A percentile compares a stretch with the other conserved stretches of the same genome.
phyloP scores from a whole-genome alignment of 2,888 invertebrate genomes.

The Neelides folsomi region DNA sequence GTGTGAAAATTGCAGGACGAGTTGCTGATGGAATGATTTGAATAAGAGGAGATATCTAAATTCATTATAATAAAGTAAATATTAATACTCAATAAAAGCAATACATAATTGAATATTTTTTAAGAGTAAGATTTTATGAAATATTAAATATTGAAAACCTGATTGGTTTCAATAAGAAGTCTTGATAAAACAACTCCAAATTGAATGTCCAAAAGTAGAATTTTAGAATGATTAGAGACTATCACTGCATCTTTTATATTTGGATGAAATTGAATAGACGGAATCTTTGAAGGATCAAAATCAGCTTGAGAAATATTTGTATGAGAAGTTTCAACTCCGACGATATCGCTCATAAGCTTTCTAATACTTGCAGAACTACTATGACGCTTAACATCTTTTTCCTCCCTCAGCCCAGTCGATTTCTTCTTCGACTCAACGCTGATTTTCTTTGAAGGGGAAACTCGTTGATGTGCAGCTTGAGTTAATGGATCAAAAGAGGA shows the following conservation, averaged over 20 bases:
- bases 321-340: constrained; percentile 24
- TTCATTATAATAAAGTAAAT: too few relatives aligned
- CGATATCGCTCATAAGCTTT: constrained; percentile 30
- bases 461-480: constrained; percentile 6
- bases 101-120: constrained; percentile 8
- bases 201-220: constrained; percentile 26
- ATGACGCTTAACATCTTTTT: constrained; percentile 9
- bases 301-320: constrained; percentile 12
- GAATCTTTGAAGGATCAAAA: constrained; percentile 5
- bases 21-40: constrained; percentile 18
- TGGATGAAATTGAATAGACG: constrained; percentile 18
- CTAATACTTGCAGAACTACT: constrained; percentile 22
- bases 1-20: constrained; percentile 21
- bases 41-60: constrained; percentile 10
- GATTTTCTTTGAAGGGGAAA: constrained; percentile 1
- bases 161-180: constrained; percentile 8
- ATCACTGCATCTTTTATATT: constrained; percentile 26
- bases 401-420: background rate
- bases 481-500: constrained; percentile 4
- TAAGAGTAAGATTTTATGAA: too few relatives aligned
- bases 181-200: constrained; percentile 20
- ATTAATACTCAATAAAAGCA: too few relatives aligned
- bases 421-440: background rate
- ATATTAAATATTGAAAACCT: background rate
- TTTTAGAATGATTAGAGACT: constrained; percentile 18